Conservation (phyloP, 2,113 vertebrate genomes). For the Thinocorus orbignyianus region DNA sequence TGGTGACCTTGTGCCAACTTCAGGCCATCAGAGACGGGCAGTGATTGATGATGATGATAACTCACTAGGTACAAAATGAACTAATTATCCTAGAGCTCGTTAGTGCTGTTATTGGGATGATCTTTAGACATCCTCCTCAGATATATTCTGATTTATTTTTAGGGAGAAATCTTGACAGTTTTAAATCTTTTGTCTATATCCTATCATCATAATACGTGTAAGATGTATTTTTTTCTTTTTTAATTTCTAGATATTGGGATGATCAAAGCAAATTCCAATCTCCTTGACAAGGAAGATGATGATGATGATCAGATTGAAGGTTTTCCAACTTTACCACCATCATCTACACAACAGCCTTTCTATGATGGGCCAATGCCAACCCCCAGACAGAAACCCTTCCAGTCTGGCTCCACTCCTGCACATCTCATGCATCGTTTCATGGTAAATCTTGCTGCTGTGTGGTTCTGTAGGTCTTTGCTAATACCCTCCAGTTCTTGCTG, state of each 20-base stretch:
- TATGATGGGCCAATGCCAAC: constrained; percentile 91
- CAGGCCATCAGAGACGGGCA: constrained; percentile 71
- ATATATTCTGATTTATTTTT: not conserved
- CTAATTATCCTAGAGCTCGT: not conserved
- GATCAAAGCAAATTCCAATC: constrained; percentile 70
- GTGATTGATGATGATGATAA: constrained; percentile 90
- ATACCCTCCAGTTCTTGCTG: not conserved
- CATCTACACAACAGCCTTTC: constrained; percentile 64
- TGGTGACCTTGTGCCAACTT: constrained; percentile 73
- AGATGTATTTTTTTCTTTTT: not conserved
- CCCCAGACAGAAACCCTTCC: constrained; percentile 89
- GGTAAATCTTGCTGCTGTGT: constrained; percentile 68
- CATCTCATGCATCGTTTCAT: constrained; percentile 96
- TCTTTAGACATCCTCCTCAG: not conserved
- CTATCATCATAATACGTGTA: not conserved
- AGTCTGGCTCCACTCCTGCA: constrained; percentile 88
- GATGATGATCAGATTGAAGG: constrained; percentile 65
- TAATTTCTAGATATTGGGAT: constrained; percentile 78
- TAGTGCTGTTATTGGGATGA: not conserved
- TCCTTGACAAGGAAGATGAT: constrained; percentile 65
- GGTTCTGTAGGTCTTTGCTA: not conserved
- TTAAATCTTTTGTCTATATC: not conserved
- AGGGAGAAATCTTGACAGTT: not conserved
- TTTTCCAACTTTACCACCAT: constrained; percentile 37
- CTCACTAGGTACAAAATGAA: constrained; percentile 82